phyloP scores from a whole-genome alignment of 2,113 vertebrate genomes.

The Dicerorhinus sumatrensis region DNA sequence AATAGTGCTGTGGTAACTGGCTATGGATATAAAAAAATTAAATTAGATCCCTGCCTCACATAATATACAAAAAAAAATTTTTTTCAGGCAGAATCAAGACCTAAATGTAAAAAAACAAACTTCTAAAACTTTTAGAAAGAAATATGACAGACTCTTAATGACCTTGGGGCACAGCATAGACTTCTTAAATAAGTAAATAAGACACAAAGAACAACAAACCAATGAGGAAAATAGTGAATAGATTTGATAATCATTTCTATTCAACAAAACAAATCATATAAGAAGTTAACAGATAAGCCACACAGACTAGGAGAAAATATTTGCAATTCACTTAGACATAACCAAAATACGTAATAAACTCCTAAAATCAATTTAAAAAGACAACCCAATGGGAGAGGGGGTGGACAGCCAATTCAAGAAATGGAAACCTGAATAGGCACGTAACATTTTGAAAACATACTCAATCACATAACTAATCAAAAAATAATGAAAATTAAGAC shows the following conservation, averaged over 20 bases:
- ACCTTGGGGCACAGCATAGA: not conserved
- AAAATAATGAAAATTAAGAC: not conserved
- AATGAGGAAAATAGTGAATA: conserved; percentile 9
- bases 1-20: not conserved
- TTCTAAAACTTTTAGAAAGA: not conserved
- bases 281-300: conserved; percentile 56
- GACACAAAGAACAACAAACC: not conserved
- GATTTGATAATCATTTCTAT: not conserved
- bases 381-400: not conserved
- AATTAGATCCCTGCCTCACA: not conserved
- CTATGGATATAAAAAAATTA: not conserved
- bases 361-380: conserved; percentile 12
- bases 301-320: not conserved
- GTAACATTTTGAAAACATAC: conserved; percentile 42
- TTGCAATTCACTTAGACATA: conserved; percentile 8
- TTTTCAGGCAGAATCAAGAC: not conserved
- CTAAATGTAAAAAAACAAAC: conserved; percentile 1
- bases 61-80: not conserved
- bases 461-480: not conserved
- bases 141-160: not conserved
- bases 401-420: not conserved
- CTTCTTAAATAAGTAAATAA: conserved; percentile 31
- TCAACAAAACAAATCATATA: conserved; percentile 22
- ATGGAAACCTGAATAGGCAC: not conserved
- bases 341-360: not conserved